These are phyloP conservation scores for Periophthalmus magnuspinnatus DNA, from an alignment of 2,797 vertebrate genomes.

Conservation along the genomic window DNA sequence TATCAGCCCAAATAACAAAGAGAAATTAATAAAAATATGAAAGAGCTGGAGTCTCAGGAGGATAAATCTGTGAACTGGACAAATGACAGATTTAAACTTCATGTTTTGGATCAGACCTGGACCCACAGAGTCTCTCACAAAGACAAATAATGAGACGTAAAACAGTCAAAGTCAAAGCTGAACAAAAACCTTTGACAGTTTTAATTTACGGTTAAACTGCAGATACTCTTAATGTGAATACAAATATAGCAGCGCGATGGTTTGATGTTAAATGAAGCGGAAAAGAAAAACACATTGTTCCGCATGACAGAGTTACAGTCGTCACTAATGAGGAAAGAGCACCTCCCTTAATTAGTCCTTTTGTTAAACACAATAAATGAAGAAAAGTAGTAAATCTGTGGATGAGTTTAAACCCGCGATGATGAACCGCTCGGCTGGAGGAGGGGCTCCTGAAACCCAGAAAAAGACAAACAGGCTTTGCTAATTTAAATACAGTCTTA, in stretches of 20 bases:
- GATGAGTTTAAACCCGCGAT: slow-evolving; percentile 58
- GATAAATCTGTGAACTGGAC: too few relatives aligned
- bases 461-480: slow-evolving; percentile 59
- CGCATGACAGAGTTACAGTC: slow-evolving; percentile 74
- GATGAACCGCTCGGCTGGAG: slow-evolving; percentile 48
- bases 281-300: slow-evolving; percentile 56
- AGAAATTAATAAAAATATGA: too few relatives aligned
- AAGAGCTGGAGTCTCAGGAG: too few relatives aligned
- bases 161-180: not conserved
- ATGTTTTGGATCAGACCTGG: too few relatives aligned
- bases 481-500: slow-evolving; percentile 96
- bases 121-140: too few relatives aligned
- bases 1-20: too few relatives aligned
- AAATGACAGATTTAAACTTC: too few relatives aligned
- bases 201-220: not conserved
- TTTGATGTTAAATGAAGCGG: slow-evolving; percentile 34
- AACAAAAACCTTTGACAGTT: slow-evolving; percentile 16
- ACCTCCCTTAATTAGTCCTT: slow-evolving; percentile 71
- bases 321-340: slow-evolving; percentile 73
- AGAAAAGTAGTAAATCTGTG: slow-evolving; percentile 47
- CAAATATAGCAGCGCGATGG: slow-evolving; percentile 12
- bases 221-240: slow-evolving; percentile 26
- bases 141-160: too few relatives aligned
- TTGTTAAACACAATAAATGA: slow-evolving; percentile 58
- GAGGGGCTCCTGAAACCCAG: slow-evolving; percentile 16